Evolutionary conservation across 2,797 vertebrate species (phyloP).

Genomic region (Kryptopterus vitreolus): DNA sequence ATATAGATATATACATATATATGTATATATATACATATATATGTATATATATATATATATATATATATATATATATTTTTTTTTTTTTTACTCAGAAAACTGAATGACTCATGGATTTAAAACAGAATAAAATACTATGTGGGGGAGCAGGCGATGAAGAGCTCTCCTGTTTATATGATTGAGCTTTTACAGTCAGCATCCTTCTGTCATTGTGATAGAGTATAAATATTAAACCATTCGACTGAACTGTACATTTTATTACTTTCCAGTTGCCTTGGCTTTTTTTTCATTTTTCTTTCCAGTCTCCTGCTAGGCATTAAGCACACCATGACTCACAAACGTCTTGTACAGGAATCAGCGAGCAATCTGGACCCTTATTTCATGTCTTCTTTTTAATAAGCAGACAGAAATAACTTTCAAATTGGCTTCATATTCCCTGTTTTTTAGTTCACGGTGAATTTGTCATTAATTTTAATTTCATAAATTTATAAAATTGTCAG

Average conservation of each 20-base stretch:
- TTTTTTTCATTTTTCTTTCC: not conserved
- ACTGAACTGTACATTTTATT: not conserved
- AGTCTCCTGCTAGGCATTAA: not conserved
- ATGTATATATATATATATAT: too few species aligned
- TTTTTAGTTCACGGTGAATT: not conserved
- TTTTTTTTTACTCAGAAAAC: not conserved
- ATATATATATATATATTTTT: not conserved
- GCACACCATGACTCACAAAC: not conserved
- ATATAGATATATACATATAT: too few species aligned
- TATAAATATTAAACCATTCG: not conserved
- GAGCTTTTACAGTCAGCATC: not conserved
- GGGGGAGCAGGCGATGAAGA: too few species aligned
- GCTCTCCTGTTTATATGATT: not conserved
- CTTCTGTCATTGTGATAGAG: not conserved
- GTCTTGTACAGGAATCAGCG: not conserved
- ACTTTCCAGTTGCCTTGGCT: not conserved
- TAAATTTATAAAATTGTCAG: not conserved
- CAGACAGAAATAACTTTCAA: not conserved
- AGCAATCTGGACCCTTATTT: not conserved
- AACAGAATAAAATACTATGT: not conserved
- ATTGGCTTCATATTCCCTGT: not conserved
- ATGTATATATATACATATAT: too few species aligned
- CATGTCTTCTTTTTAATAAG: not conserved
- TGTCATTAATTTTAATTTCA: too few species aligned
- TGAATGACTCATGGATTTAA: not conserved